Percentiles rank a stretch among this genome's conserved stretches.
Conservation (phyloP, 2,888 invertebrate genomes). For the Sesamia inferens region DNA sequence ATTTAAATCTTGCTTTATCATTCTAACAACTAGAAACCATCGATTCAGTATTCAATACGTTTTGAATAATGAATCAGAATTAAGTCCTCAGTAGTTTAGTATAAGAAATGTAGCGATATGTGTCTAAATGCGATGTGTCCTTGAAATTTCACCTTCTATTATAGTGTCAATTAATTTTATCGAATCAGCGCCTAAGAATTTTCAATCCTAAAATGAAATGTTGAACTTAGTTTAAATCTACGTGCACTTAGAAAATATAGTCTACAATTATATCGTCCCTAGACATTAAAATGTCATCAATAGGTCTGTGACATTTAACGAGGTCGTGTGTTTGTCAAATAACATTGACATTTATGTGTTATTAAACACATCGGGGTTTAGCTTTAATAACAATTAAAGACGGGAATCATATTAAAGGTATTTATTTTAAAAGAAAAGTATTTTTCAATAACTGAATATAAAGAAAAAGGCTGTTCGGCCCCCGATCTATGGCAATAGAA, state of each 20-base stretch:
- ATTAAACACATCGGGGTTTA: slow-evolving; percentile 25
- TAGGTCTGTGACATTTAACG: slow-evolving; percentile 37
- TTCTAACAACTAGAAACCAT: neutral
- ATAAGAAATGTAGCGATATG: too few species aligned
- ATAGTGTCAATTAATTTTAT: too few species aligned
- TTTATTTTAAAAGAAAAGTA: neutral
- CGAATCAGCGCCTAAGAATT: too few species aligned
- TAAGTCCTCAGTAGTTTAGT: too few species aligned
- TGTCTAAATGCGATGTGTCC: too few species aligned
- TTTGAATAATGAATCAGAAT: neutral
- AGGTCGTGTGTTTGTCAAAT: slow-evolving; percentile 36
- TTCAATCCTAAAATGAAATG: neutral
- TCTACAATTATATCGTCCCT: neutral
- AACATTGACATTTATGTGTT: slow-evolving; percentile 18
- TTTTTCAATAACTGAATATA: too few species aligned
- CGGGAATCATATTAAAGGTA: neutral
- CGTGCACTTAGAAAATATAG: neutral
- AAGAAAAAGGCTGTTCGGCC: too few species aligned
- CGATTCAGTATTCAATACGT: neutral
- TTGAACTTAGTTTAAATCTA: neutral
- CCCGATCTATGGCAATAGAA: too few species aligned
- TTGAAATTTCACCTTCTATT: too few species aligned
- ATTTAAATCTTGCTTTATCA: neutral
- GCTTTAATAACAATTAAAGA: slow-evolving; percentile 24
- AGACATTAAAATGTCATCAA: neutral